These are phyloP conservation scores for Agonopterix alstromeriana DNA, from an alignment of 2,888 invertebrate species.

Conservation along the genomic window DNA sequence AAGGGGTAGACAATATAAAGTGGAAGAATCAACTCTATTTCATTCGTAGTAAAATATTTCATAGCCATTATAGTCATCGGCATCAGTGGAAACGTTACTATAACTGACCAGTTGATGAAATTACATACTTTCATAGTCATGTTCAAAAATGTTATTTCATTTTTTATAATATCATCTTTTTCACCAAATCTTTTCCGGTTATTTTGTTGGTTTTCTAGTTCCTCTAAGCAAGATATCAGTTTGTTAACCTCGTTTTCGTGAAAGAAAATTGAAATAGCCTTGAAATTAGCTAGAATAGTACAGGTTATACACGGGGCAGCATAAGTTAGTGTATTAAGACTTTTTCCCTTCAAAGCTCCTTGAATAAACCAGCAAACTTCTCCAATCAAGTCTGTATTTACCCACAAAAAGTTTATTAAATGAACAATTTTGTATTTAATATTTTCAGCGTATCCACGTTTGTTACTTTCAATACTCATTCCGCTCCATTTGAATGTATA, in stretches of 20 bases:
- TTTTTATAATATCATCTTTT: slow-evolving; percentile 22
- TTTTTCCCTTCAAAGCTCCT: slow-evolving; percentile 24
- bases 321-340: slow-evolving; percentile 30
- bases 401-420: slow-evolving; percentile 18
- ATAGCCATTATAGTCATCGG: slow-evolving; percentile 30
- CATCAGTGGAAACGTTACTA: slow-evolving; percentile 27
- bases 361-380: slow-evolving; percentile 29
- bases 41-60: slow-evolving; percentile 31
- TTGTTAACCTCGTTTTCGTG: slow-evolving; percentile 21
- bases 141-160: slow-evolving; percentile 29
- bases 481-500: slow-evolving; percentile 24
- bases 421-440: slow-evolving; percentile 10
- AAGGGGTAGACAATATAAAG: slow-evolving; percentile 49
- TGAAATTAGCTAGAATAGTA: slow-evolving; percentile 21
- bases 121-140: slow-evolving; percentile 29
- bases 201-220: slow-evolving; percentile 23
- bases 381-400: slow-evolving; percentile 28
- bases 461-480: slow-evolving; percentile 23
- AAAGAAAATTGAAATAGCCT: slow-evolving; percentile 21
- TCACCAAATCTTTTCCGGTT: slow-evolving; percentile 9
- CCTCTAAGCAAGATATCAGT: slow-evolving; percentile 22
- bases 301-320: slow-evolving; percentile 33
- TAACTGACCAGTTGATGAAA: slow-evolving; percentile 23
- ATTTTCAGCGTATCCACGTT: slow-evolving; percentile 11
- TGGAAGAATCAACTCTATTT: slow-evolving; percentile 34